Base-by-base conservation (phyloP, 2,888 invertebrate species). In the Pandemis cinnamomeana region DNA sequence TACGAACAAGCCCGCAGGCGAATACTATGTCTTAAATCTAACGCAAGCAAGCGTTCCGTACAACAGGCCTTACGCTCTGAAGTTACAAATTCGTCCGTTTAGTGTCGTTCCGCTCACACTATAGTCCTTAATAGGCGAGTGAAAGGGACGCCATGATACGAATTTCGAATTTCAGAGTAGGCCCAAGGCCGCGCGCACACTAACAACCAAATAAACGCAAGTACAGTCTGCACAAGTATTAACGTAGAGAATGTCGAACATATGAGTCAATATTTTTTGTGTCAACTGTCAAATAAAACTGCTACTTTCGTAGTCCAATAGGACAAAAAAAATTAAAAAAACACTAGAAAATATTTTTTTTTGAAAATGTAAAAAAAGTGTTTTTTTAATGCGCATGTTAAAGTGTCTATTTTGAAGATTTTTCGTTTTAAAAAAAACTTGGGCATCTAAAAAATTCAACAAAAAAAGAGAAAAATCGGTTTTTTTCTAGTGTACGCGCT, bases 1-100 rank as follows among this genome's bases (percentile, higher is more conserved):
- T 58, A 72, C 64, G 55, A 41, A 55, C 7, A 13, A 10, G 62
- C 27, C 72, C 68, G 7, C 13, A 36, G 72, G 69, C 64, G 10
- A 48, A 48, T 51, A 11, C 15, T 64, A 42, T 63, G 42, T n/a
- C 64, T 36, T 71, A 64, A 10, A 55, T 46, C 48, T 64, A 60
- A 11, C 36, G 20, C 55, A 64, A 58, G 46, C 55, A 7, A 67
- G 60, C 48, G 20, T 61, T 15, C 46, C 48, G 13, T 13, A 13
- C 2, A 5, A 8, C 20, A 41, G 55, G 4, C 27, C 27, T 36
- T 36, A 36, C 27, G 4, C 27, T 36, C 27, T 36, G 27, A 36
- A 36, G 27, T 36, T 36, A 36, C 27, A 36, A 36, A 36, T 36
- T 36, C 27, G 27, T 36, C 4, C 27, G 27, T 36, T 36, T 36